phyloP scores from a whole-genome alignment of 2,888 invertebrate genomes.

The Anoplius nigerrimus region DNA sequence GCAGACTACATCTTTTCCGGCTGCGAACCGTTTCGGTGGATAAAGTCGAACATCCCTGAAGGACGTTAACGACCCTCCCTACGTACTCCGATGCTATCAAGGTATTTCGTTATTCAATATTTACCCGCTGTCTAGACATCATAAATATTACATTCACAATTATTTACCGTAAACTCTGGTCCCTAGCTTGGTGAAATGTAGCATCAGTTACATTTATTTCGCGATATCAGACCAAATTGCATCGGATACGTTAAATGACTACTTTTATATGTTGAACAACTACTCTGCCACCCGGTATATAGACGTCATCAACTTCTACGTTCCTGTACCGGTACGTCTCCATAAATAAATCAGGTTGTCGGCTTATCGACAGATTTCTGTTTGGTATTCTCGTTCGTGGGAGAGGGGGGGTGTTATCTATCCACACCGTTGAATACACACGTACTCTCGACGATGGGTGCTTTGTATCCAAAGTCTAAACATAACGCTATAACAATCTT shows the following conservation, averaged over 20 bases:
- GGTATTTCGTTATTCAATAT: no score
- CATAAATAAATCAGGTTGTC: conserved; percentile 27
- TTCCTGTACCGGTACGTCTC: conserved; percentile 8
- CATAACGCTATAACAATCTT: not conserved
- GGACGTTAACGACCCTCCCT: no score
- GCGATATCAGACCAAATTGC: no score
- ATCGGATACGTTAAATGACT: no score
- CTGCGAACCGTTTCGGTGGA: conserved; percentile 1
- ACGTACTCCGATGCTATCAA: no score
- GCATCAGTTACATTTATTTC: no score
- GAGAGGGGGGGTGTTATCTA: conserved; percentile 4
- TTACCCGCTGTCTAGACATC: no score
- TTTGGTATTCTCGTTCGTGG: conserved; percentile 3
- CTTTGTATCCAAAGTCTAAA: conserved; percentile 5
- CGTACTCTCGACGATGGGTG: not conserved
- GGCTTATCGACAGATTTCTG: conserved; percentile 23
- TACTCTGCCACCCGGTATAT: conserved; percentile 5
- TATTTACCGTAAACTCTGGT: no score
- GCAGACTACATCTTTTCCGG: not conserved
- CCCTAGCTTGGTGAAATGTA: no score
- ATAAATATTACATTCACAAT: no score
- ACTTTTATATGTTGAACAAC: no score
- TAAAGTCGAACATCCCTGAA: no score
- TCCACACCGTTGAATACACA: not conserved
- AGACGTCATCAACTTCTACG: conserved; percentile 8